These are phyloP conservation scores for Oxyura jamaicensis DNA, from an alignment of 2,113 vertebrate species.

Conservation along the genomic window DNA sequence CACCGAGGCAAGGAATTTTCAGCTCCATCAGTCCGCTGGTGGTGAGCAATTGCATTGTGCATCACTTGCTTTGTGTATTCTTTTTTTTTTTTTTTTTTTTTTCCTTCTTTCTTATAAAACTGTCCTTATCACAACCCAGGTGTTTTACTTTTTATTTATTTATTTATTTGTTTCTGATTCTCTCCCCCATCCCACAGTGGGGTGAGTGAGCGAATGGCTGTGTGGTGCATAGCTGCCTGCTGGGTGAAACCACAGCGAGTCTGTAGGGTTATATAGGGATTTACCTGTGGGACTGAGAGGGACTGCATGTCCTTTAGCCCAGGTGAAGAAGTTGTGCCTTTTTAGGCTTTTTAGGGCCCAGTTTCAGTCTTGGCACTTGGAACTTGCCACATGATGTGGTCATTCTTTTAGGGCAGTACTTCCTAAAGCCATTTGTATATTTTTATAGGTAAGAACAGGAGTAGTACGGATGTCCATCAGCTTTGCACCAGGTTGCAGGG, in stretches of 20 bases:
- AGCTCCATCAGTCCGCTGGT: too few relatives aligned
- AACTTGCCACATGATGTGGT: not conserved
- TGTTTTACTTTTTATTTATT: too few relatives aligned
- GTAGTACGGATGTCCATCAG: not conserved
- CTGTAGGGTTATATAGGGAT: not conserved
- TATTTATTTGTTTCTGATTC: too few relatives aligned
- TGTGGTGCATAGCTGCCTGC: too few relatives aligned
- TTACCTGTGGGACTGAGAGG: not conserved
- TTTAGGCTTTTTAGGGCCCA: not conserved
- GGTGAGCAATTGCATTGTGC: too few relatives aligned
- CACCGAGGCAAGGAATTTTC: too few relatives aligned
- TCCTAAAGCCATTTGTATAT: not conserved
- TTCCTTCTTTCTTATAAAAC: too few relatives aligned
- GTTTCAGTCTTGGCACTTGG: not conserved
- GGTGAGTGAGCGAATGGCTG: too few relatives aligned
- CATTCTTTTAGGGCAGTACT: not conserved
- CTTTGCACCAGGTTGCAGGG: not conserved
- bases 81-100: too few relatives aligned
- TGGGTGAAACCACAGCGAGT: not conserved
- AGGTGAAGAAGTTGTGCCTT: not conserved
- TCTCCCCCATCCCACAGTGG: too few relatives aligned
- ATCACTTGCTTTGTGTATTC: too few relatives aligned
- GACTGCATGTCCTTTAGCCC: not conserved
- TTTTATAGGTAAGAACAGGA: not conserved
- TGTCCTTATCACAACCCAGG: too few relatives aligned